phyloP scores from a whole-genome alignment of 1,140 invertebrate species.

The Hylyphantes graminicola region DNA sequence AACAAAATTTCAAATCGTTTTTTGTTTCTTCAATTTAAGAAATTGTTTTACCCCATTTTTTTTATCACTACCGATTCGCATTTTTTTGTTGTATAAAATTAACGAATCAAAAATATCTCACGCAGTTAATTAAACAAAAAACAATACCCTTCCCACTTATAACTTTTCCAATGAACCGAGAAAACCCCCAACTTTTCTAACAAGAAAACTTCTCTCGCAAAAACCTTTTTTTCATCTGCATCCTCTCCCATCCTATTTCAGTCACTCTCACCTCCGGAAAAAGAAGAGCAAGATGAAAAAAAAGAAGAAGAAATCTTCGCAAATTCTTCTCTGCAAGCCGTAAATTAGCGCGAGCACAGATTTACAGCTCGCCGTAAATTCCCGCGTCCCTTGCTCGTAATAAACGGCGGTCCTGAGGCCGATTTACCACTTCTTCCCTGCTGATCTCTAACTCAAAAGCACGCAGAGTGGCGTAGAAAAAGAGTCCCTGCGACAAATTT shows the following conservation, averaged over 20 bases:
- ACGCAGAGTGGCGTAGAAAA: neutral
- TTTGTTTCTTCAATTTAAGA: too few relatives aligned
- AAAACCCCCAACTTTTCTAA: neutral
- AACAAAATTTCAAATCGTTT: too few relatives aligned
- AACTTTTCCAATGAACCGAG: neutral
- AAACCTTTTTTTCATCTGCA: conserved; percentile 2
- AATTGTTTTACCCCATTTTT: too few relatives aligned
- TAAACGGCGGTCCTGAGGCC: conserved; percentile 37
- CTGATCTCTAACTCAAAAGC: conserved; percentile 16
- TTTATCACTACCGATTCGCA: too few relatives aligned
- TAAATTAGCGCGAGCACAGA: conserved; percentile 46
- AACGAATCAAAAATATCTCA: too few relatives aligned
- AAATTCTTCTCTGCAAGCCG: conserved; percentile 45
- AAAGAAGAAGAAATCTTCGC: conserved; percentile 1
- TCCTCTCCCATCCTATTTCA: conserved; percentile 25
- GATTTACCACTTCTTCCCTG: conserved; percentile 1
- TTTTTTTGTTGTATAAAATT: too few relatives aligned
- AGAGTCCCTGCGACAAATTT: conserved; percentile 40
- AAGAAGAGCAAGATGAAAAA: conserved; percentile 14
- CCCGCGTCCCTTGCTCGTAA: conserved; percentile 41
- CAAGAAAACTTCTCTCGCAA: neutral
- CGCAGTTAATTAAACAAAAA: too few relatives aligned
- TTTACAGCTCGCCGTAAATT: conserved; percentile 52
- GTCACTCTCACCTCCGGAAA: conserved; percentile 27
- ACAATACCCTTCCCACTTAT: neutral